Evolutionary conservation across 2,888 invertebrate species (phyloP).

Genomic region (Calliphora vomitoria): DNA sequence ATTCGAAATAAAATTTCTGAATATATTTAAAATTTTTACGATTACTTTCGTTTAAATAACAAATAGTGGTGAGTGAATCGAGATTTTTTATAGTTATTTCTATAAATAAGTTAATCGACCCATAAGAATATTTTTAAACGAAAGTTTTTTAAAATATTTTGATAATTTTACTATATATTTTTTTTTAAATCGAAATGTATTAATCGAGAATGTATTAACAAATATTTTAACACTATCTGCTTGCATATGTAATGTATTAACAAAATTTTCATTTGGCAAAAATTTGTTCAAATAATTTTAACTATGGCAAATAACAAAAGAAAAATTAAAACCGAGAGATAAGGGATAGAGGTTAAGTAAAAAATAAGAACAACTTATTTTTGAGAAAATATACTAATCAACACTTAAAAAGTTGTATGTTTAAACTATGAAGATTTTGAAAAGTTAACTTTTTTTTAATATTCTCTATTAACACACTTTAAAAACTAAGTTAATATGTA

Average conservation of each 20-base stretch:
- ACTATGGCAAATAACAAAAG: constrained; percentile 62
- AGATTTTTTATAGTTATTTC: not conserved
- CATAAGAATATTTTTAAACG: not conserved
- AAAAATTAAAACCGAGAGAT: not conserved
- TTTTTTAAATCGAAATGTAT: not conserved
- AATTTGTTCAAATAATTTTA: constrained; percentile 40
- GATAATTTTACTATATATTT: constrained; percentile 3
- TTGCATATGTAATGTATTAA: not conserved
- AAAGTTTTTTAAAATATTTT: not conserved
- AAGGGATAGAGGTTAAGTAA: not conserved
- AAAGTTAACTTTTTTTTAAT: not conserved
- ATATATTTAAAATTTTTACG: too few relatives aligned
- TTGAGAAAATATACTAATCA: constrained; percentile 55
- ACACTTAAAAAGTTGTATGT: constrained; percentile 31
- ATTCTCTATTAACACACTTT: constrained; percentile 4
- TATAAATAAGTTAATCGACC: not conserved
- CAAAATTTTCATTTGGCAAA: not conserved
- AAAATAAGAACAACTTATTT: constrained; percentile 5
- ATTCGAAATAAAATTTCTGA: too few relatives aligned
- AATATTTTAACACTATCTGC: constrained; percentile 2
- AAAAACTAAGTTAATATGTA: constrained; percentile 30
- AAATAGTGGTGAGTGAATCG: too few relatives aligned
- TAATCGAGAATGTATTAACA: not conserved
- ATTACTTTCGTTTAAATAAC: not conserved
- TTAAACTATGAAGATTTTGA: not conserved